These are phyloP conservation scores for Chloroclysta siterata DNA, from an alignment of 2,888 invertebrate species.

Conservation along the genomic window DNA sequence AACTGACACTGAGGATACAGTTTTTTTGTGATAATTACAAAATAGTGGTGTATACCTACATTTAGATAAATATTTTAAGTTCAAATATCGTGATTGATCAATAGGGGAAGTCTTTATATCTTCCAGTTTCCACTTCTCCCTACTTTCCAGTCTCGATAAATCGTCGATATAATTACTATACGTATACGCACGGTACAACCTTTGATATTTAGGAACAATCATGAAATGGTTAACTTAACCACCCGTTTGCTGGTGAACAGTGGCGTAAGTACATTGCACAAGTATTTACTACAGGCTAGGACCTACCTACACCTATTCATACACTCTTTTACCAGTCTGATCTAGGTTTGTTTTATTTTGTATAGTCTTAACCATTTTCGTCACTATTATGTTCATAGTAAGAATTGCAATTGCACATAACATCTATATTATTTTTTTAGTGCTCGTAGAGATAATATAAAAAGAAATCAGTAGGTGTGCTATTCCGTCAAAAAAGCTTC, in stretches of 20 bases:
- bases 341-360: background rate
- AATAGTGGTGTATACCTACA: too few relatives aligned
- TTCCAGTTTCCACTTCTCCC: too few relatives aligned
- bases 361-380: background rate
- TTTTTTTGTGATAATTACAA: too few relatives aligned
- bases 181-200: background rate
- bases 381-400: background rate
- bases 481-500: too few relatives aligned
- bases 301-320: background rate
- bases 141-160: too few relatives aligned
- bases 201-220: background rate
- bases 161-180: too few relatives aligned
- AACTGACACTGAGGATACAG: too few relatives aligned
- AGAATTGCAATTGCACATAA: background rate
- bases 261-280: constrained; percentile 1
- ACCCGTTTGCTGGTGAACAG: background rate
- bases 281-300: background rate
- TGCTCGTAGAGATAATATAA: too few relatives aligned
- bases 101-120: too few relatives aligned
- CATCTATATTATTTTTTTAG: background rate
- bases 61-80: too few relatives aligned
- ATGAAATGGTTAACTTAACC: background rate
- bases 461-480: too few relatives aligned
- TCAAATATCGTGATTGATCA: too few relatives aligned
- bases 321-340: constrained; percentile 4